Percentiles rank a stretch among this genome's conserved stretches.
Evolutionary conservation across 2,888 invertebrate genomes (phyloP).

Genomic region (Unio pictorum): DNA sequence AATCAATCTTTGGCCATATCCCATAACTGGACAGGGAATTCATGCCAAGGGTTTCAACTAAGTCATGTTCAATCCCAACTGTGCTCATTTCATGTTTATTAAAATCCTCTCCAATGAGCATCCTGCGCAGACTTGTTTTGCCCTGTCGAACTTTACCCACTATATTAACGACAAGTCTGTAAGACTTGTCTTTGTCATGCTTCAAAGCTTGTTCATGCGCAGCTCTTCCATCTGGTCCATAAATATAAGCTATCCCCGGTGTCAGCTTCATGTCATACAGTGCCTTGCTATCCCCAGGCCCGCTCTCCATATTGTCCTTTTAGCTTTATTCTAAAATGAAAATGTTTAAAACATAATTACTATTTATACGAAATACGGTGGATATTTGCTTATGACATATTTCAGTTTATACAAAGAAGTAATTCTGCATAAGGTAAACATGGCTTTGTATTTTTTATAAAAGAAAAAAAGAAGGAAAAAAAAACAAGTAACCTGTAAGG

Average conservation of each 20-base stretch:
- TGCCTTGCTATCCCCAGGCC: slow-evolving; percentile 16
- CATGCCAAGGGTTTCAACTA: slow-evolving; percentile 38
- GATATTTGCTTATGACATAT: too few relatives aligned
- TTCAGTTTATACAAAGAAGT: too few relatives aligned
- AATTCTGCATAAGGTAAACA: too few relatives aligned
- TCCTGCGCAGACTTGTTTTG: slow-evolving; percentile 38
- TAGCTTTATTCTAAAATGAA: too few relatives aligned
- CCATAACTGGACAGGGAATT: neutral
- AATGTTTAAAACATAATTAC: too few relatives aligned
- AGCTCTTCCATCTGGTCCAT: slow-evolving; percentile 37
- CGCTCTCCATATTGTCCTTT: too few relatives aligned
- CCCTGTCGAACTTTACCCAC: slow-evolving; percentile 43
- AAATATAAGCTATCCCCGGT: slow-evolving; percentile 39
- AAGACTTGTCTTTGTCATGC: slow-evolving; percentile 28
- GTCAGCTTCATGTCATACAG: slow-evolving; percentile 41
- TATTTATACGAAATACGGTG: too few relatives aligned
- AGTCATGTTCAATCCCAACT: slow-evolving; percentile 43
- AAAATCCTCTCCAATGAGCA: slow-evolving; percentile 38
- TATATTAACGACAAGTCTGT: slow-evolving; percentile 41
- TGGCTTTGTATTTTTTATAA: too few relatives aligned
- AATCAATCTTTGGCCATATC: slow-evolving; percentile 27
- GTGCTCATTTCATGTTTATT: slow-evolving; percentile 36
- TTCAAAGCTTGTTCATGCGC: slow-evolving; percentile 35
- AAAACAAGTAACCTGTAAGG: too few relatives aligned
- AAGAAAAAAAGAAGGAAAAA: too few relatives aligned